A percentile compares a stretch with the other conserved stretches of the same genome.
These are phyloP conservation scores for Mycogona germanica DNA, from an alignment of 2,888 invertebrate species.

Conservation along the genomic window DNA sequence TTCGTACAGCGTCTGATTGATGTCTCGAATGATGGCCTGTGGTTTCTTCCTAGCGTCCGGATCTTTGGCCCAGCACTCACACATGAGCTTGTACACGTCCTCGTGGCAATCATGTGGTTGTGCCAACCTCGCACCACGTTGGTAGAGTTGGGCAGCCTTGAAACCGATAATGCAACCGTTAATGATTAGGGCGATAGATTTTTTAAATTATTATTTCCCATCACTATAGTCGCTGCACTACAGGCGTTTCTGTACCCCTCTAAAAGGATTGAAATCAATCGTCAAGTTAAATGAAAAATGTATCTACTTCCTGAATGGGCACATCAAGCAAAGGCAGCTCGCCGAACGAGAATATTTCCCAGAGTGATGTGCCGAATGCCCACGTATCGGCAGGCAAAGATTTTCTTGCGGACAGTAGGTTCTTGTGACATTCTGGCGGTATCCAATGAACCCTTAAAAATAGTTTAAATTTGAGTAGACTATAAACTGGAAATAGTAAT, in stretches of 20 bases:
- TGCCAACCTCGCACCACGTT: constrained; percentile 52
- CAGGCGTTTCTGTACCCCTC: no score
- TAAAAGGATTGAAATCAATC: no score
- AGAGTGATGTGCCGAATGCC: constrained; percentile 83
- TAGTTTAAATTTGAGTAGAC: background rate
- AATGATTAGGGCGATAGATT: background rate
- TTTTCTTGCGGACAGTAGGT: constrained; percentile 21
- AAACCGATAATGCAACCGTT: constrained; percentile 26
- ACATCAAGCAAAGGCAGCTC: constrained; percentile 34
- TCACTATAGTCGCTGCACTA: no score
- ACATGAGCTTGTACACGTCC: constrained; percentile 62
- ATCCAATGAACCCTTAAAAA: constrained; percentile 72
- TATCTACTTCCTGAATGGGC: constrained; percentile 29
- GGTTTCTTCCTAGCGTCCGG: constrained; percentile 55
- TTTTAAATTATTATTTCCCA: background rate
- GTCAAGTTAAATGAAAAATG: constrained; percentile 4
- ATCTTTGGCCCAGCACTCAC: constrained; percentile 67
- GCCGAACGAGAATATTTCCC: constrained; percentile 83
- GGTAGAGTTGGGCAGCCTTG: no score
- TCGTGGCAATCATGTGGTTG: constrained; percentile 54
- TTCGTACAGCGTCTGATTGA: constrained; percentile 64
- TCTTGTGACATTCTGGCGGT: constrained; percentile 61
- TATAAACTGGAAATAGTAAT: constrained; percentile 3
- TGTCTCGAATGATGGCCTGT: constrained; percentile 72
- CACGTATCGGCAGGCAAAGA: constrained; percentile 61